Evolutionary conservation across 1,140 invertebrate genomes (phyloP).

Genomic region (Aphelinus atriplicis): DNA sequence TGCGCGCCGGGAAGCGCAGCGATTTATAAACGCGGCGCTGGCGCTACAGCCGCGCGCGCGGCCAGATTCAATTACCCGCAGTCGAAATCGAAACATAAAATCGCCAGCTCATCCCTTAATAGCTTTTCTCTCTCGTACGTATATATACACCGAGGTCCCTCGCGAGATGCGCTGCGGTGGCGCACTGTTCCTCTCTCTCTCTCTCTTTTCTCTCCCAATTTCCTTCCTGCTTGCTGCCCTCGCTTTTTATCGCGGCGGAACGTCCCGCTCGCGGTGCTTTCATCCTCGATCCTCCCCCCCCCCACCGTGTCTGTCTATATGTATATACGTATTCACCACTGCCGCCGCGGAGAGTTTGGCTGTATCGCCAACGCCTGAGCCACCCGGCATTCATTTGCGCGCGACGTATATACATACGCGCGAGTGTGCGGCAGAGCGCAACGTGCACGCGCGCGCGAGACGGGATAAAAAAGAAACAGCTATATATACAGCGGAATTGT

Average conservation of each 20-base stretch:
- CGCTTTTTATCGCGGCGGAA: not conserved
- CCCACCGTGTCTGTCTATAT: not conserved
- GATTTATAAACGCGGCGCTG: not conserved
- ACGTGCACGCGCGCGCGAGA: no score
- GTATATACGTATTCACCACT: not conserved
- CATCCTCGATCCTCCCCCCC: no score
- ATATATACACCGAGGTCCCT: not conserved
- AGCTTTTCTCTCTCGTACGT: conserved; percentile 5
- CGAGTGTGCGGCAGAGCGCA: no score
- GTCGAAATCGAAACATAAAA: conserved; percentile 18
- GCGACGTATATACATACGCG: no score
- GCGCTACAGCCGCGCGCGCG: no score
- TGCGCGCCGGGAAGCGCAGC: not conserved
- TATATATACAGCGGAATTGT: no score
- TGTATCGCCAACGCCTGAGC: no score
- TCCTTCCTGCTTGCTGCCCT: not conserved
- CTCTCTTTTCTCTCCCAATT: not conserved
- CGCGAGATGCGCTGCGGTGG: not conserved
- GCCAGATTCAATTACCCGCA: conserved; percentile 15
- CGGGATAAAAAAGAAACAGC: no score
- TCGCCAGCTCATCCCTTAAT: conserved; percentile 20
- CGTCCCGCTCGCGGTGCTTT: not conserved
- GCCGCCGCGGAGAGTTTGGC: no score
- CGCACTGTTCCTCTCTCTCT: not conserved
- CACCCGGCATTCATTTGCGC: no score